Conservation (phyloP, 2,797 vertebrate genomes). For the Setipinna tenuifilis region DNA sequence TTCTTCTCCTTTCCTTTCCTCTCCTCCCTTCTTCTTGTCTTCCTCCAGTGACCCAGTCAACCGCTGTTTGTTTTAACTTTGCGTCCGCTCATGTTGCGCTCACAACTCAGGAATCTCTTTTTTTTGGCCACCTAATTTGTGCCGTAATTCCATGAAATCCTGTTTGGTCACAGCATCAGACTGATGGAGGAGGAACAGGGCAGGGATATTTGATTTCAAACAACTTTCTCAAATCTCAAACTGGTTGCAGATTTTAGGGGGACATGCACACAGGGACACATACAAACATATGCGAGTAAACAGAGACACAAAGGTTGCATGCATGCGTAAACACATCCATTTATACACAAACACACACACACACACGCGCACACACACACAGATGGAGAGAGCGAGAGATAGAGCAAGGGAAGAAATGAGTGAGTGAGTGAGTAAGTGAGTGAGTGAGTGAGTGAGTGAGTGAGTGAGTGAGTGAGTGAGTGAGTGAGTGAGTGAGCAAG, state of each 20-base stretch:
- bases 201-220: not conserved
- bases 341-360: not conserved
- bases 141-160: not conserved
- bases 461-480: not conserved
- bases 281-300: not conserved
- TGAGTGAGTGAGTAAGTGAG: no score
- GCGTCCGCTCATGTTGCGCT: not conserved
- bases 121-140: not conserved
- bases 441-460: no score
- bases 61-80: not conserved
- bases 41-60: not conserved
- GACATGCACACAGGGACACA: not conserved
- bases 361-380: not conserved
- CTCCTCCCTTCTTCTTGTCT: no score
- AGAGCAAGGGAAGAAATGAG: no score
- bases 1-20: no score
- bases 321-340: not conserved
- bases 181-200: not conserved
- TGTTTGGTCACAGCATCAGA: not conserved
- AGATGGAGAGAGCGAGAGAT: not conserved
- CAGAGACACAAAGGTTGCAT: not conserved
- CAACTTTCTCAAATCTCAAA: slow-evolving; percentile 2
- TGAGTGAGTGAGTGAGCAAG: not conserved
- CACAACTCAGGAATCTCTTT: not conserved
- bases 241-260: slow-evolving; percentile 33